phyloP scores from a whole-genome alignment of 2,797 vertebrate genomes.

The Monodelphis domestica region DNA sequence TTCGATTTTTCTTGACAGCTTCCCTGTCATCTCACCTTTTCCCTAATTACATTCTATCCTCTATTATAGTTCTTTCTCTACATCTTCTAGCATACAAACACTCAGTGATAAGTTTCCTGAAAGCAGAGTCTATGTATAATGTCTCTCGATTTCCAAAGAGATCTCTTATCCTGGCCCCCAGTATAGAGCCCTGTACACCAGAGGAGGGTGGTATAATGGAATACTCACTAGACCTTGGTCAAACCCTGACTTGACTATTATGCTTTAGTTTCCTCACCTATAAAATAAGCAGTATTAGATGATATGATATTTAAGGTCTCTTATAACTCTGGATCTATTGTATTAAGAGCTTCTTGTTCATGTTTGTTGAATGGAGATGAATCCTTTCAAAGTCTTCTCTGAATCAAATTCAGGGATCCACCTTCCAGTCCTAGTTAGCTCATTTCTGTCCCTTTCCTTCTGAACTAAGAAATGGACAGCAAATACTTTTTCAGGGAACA shows the following conservation, averaged over 20 bases:
- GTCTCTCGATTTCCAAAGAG: background rate
- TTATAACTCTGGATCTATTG: background rate
- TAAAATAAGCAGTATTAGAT: background rate
- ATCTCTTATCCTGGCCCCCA: background rate
- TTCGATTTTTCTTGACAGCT: background rate
- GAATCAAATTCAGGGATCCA: background rate
- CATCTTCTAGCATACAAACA: background rate
- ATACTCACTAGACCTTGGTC: background rate
- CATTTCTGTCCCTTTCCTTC: background rate
- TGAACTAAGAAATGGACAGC: background rate
- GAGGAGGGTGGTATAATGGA: background rate
- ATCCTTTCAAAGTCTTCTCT: background rate
- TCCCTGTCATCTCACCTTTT: background rate
- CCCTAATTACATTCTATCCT: background rate
- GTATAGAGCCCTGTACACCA: background rate
- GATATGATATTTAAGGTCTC: background rate
- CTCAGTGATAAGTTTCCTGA: background rate
- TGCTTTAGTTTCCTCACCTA: background rate
- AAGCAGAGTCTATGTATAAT: background rate
- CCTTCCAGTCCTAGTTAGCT: background rate
- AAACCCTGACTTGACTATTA: background rate
- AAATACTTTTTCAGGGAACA: background rate
- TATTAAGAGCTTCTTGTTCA: background rate
- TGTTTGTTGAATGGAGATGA: background rate
- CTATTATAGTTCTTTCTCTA: background rate